Evolutionary conservation across 1,140 invertebrate species (phyloP).

Genomic region (Drosophila bipectinata): DNA sequence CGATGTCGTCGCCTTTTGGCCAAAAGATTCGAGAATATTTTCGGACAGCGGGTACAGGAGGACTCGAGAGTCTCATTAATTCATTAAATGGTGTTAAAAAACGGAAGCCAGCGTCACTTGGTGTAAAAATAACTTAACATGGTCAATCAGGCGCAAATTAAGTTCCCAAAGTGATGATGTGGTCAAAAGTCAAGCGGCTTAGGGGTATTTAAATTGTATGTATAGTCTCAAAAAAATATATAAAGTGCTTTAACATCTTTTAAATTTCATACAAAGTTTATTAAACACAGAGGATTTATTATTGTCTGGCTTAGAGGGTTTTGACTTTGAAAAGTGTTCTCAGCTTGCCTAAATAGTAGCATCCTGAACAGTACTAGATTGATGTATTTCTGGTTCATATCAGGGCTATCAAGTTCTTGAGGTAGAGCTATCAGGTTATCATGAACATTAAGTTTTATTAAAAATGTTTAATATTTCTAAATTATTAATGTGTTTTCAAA

Average conservation of each 20-base stretch:
- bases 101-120: conserved; percentile 57
- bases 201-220: neutral
- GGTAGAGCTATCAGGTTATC: too few relatives aligned
- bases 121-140: conserved; percentile 36
- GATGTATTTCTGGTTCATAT: too few relatives aligned
- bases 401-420: too few relatives aligned
- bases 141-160: conserved; percentile 34
- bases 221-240: neutral
- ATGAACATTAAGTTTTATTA: too few relatives aligned
- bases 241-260: neutral
- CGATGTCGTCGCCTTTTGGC: conserved; percentile 9
- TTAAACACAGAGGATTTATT: too few relatives aligned
- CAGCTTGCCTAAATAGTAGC: too few relatives aligned
- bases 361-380: too few relatives aligned
- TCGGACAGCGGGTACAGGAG: conserved; percentile 8
- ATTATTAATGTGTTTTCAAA: too few relatives aligned
- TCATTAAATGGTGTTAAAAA: conserved; percentile 63
- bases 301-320: too few relatives aligned
- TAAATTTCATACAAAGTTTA: too few relatives aligned
- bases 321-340: too few relatives aligned
- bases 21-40: conserved; percentile 26
- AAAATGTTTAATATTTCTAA: too few relatives aligned
- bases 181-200: neutral
- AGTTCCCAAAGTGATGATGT: conserved; percentile 1
- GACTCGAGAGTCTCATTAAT: conserved; percentile 55